Base-by-base conservation (phyloP, 2,888 invertebrate species). In the Podabrus alpinus region DNA sequence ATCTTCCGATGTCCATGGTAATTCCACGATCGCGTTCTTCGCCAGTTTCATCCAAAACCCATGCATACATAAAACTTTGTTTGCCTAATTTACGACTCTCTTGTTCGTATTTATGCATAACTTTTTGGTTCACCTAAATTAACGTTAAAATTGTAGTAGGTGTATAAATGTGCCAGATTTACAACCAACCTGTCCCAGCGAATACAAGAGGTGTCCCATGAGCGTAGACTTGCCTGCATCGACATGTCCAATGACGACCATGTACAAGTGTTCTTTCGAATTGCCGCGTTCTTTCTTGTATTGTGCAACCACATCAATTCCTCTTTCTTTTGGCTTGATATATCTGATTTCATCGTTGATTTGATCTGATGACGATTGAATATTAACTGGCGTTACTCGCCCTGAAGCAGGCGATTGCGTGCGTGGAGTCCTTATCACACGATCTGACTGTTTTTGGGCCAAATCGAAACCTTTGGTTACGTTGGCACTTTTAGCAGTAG, bases 31-130 rank as follows among this genome's bases (percentile, higher is more conserved):
- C 92, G 82, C 98, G 92, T 88, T 99, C 99, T 86, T 99, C 99
- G 1, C 97, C 97, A 75, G 98, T 99, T 88, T 99, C 99, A 88
- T 99, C 99, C 69, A 99, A 89, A 2, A 99, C 97, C 99, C 99
- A 99, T 3, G 99, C 99, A 88, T 95, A 99, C 89, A 97, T 95
- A 83, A 99, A 99, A 78, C 98, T 98, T 83, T 97, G 96, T 87
- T 99, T 99, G 3, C 99, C 99, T 80, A 97, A 89, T 87, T 99
- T 98, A 85, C 96, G 95, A 82, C 97, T 97, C 84, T 99, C 99
- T 85, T 97, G 97, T 85, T 98, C 98, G 89, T 97, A 97, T 86
- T 98, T 98, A 87, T 99, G 98, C 91, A 98, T 94, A 0, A 92
- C 91, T 81, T 94, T 93, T 86, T 97, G 94, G 77, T 94, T 94